These are phyloP conservation scores for Xestia rhomboidea DNA, from an alignment of 2,888 invertebrate species.

Conservation along the genomic window DNA sequence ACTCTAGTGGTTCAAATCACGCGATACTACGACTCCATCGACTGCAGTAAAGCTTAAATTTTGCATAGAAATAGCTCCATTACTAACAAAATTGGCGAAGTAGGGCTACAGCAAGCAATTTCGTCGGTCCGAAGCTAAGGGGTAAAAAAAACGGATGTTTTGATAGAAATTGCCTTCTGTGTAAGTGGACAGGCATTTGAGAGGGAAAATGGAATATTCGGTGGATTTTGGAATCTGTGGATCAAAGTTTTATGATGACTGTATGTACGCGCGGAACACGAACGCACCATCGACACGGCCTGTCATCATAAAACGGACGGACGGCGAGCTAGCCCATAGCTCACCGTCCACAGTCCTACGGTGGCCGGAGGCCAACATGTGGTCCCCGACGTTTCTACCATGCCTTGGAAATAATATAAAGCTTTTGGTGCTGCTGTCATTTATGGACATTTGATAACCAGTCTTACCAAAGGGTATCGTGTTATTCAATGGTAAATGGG, in stretches of 20 bases:
- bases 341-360: too few relatives aligned
- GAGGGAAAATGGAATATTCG: slow-evolving; percentile 15
- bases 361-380: too few relatives aligned
- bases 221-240: neutral
- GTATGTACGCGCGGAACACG: too few relatives aligned
- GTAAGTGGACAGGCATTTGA: slow-evolving; percentile 12
- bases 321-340: too few relatives aligned
- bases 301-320: too few relatives aligned
- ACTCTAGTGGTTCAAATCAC: slow-evolving; percentile 31
- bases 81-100: slow-evolving; percentile 19
- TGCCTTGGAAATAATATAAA: too few relatives aligned
- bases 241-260: neutral
- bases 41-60: slow-evolving; percentile 30
- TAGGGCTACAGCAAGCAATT: slow-evolving; percentile 34
- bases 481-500: too few relatives aligned
- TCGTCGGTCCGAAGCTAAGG: slow-evolving; percentile 21
- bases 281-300: too few relatives aligned
- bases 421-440: too few relatives aligned
- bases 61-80: slow-evolving; percentile 55
- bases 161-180: slow-evolving; percentile 4
- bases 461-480: too few relatives aligned
- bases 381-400: too few relatives aligned
- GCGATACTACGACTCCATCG: slow-evolving; percentile 52
- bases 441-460: too few relatives aligned
- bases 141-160: slow-evolving; percentile 2